phyloP scores from a whole-genome alignment of 2,888 invertebrate genomes.

The Noctua janthe region DNA sequence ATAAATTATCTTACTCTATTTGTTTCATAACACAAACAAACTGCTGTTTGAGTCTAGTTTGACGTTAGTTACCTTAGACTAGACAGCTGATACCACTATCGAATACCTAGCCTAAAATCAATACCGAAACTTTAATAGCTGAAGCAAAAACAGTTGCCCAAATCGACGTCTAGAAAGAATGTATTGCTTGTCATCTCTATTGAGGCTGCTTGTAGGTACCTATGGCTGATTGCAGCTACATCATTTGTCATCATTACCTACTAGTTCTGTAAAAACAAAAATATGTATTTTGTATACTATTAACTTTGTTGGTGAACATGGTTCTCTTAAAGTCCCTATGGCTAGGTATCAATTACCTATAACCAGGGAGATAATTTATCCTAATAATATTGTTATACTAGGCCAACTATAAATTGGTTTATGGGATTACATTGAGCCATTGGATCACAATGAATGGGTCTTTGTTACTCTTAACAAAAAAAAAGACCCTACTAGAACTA shows the following conservation, averaged over 20 bases:
- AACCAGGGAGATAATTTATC: no score
- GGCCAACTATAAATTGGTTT: no score
- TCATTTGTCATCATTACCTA: neutral
- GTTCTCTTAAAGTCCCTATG: neutral
- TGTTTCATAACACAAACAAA: neutral
- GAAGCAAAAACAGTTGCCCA: constrained; percentile 7
- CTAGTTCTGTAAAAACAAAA: neutral
- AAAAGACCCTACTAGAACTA: neutral
- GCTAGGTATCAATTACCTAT: neutral
- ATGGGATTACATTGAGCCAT: no score
- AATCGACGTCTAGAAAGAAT: neutral
- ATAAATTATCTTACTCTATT: neutral
- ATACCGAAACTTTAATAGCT: constrained; percentile 6
- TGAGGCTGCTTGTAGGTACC: neutral
- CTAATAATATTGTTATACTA: neutral
- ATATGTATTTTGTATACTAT: neutral
- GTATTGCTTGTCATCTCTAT: neutral
- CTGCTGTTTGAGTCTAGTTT: neutral
- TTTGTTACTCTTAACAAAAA: neutral
- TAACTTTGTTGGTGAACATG: neutral
- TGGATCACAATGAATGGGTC: neutral
- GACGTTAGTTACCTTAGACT: neutral
- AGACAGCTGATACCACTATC: neutral
- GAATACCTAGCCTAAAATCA: constrained; percentile 19
- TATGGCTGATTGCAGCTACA: neutral